Evolutionary conservation across 2,113 vertebrate species (phyloP), one percentile per base, ranked within the genome.

Genomic region (Pteropus alecto): DNA sequence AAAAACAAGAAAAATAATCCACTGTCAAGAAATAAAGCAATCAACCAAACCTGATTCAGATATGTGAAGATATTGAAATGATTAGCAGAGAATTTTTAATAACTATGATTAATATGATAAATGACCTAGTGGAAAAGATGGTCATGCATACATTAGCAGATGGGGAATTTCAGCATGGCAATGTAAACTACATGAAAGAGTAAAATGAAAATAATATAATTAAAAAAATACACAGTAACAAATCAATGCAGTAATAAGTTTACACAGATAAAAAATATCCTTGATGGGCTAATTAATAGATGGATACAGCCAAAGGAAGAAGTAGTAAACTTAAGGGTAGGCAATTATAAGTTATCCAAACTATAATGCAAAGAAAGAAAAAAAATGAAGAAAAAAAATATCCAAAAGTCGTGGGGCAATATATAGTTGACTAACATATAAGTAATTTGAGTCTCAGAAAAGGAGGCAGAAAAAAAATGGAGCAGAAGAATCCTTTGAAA

Each of bases 1-100:
- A 65, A 93, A 96, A 78, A 28, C 12, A 74, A 77, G 16, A 46
- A 84, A 83, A 76, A 46, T 14, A 63, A 60, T 8, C 13, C 5
- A 87, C 33, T 90, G 30, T 79, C n/a, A 91, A 95, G 58, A 93
- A 94, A 67, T 77, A 88, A 95, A 90, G 38, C 13, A 90, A 76
- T 76, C 35, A 65, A 48, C 13, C 41, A 91, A 93, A 92, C 18
- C 2, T 77, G 54, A 89, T 82, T 94, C 18, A 68, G 24, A 87
- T 46, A 82, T 77, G 33, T 71, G 86, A 54, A 94, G 28, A 79
- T 81, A 65, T 83, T 76, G 60, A 10, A n/a, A 65, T 65, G 18
- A 81, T 71, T 73, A 76, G 28, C 22, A 61, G 18, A 83, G 18
- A 92, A 11, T 88, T 97, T 82, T 81, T 84, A 94, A 89, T 90